Evolutionary conservation across 2,888 invertebrate genomes (phyloP), one percentile per base, ranked within the genome.

Genomic region (Apodemia zela): DNA sequence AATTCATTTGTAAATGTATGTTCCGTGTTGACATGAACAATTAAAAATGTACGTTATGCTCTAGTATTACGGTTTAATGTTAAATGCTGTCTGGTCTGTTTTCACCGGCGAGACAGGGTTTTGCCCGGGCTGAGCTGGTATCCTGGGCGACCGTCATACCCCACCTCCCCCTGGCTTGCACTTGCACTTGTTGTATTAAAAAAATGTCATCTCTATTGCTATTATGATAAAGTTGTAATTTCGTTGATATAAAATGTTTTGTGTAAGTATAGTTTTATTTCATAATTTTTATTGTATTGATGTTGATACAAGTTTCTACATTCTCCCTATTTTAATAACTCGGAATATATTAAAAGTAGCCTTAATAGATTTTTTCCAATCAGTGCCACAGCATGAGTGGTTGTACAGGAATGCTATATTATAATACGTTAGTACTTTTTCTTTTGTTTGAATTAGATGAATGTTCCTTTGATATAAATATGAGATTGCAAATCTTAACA

Each of bases 41-140:
- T 33, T 33, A 29, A 63, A 63, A 51, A 62, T 25, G n/a, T 25
- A 64, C 60, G 38, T 68, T 68, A 66, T 35, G 5, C 10, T 1
- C 18, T 7, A 0, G 10, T 18, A 18, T 13, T 61, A 71, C 79
- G 68, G 73, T 78, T 76, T 63, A 62, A 45, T 42, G 74, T 77
- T 78, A 49, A 67, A 21, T 33, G 65, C 65, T 70, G 4, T 66
- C 47, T 61, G 69, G 74, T 69, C 75, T 78, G 79, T 82, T 80
- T 82, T 76, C 80, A 79, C 78, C 74, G 74, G 57, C 63, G 62
- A 65, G 73, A 69, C 71, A 72, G 76, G 73, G 68, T 68, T 74
- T 76, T 76, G 81, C 85, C 86, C 82, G 87, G 85, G 82, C 80
- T 75, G 70, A 83, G 85, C 87, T 85, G 79, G 87, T 85, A 81